Base-by-base conservation (phyloP, 1,140 invertebrate genomes). In the Diorhabda sublineata region DNA sequence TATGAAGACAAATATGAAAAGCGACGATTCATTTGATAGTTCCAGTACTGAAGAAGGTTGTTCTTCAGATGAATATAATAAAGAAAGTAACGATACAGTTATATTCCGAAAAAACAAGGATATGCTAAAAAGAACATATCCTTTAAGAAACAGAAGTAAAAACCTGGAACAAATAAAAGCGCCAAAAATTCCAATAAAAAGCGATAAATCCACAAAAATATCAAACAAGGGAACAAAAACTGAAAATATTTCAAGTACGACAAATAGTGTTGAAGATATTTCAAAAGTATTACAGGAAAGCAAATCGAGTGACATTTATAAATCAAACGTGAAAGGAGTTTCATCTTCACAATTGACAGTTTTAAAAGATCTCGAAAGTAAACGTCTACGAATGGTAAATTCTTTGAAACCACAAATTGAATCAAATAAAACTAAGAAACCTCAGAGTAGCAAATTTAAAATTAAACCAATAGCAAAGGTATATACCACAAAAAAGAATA, bases 1-100 rank as follows among this genome's bases (percentile, higher is more conserved):
- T 56, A 66, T 75, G 64, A 76, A 72, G 64, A 71, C 41, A 42
- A 41, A 57, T 43, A 42, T 58, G 3, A n/a, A 59, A 6, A 58
- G n/a, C 52, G 65, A 60, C 45, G 41, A n/a, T 5, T 67, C 58
- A 8, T 2, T 42, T 4, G 43, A 58, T 8, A 61, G 43, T 45
- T 60, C 57, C 8, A 3, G 5, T 47, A 58, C 26, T 42, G 52
- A 43, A 65, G 61, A 62, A n/a, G 7, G 7, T 42, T 6, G 6
- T 62, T 41, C 11, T 42, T 58, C 26, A 42, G 26, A 9, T 7
- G 65, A 67, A 8, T 26, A 26, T 26, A 26, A 26, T 26, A 45
- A 59, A 41, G 63, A 41, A 2, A 60, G 58, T 52, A 45, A 67
- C 41, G 65, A 67, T 41, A 67, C 65, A 3, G 58, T 67, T 58